phyloP scores from a whole-genome alignment of 2,113 vertebrate genomes.

The Poicephalus meyeri region DNA sequence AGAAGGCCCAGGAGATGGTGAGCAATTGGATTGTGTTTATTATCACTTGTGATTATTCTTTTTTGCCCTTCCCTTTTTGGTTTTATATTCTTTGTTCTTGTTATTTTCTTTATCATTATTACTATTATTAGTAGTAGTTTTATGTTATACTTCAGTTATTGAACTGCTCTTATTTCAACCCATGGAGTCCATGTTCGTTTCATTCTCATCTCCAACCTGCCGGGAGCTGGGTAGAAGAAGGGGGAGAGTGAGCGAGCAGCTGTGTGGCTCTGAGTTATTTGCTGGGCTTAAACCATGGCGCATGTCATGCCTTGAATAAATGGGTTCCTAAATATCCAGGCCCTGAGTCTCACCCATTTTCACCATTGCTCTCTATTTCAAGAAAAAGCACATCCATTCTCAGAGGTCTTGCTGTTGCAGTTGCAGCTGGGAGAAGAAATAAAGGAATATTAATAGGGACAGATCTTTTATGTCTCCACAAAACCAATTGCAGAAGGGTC shows the following conservation, averaged over 20 bases:
- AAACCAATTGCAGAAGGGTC: neutral
- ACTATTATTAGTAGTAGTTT: neutral
- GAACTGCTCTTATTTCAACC: neutral
- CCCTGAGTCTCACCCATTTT: neutral
- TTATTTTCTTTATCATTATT: neutral
- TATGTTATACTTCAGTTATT: neutral
- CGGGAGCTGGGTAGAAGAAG: neutral
- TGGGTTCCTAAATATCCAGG: neutral
- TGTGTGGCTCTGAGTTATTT: neutral
- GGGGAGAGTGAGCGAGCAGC: neutral
- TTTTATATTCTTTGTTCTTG: neutral
- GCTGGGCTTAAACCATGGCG: neutral
- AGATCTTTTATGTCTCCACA: neutral
- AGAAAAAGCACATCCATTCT: neutral
- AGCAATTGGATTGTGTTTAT: neutral
- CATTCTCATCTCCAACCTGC: neutral
- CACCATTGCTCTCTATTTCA: neutral
- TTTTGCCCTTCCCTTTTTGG: neutral
- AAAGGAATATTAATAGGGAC: neutral
- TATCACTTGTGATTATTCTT: neutral
- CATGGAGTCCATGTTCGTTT: neutral
- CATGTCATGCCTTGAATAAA: neutral
- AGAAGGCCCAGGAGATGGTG: neutral
- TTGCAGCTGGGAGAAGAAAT: neutral
- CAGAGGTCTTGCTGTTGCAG: neutral